These are phyloP conservation scores for Ditula angustiorana DNA, from an alignment of 2,888 invertebrate species.

Conservation along the genomic window DNA sequence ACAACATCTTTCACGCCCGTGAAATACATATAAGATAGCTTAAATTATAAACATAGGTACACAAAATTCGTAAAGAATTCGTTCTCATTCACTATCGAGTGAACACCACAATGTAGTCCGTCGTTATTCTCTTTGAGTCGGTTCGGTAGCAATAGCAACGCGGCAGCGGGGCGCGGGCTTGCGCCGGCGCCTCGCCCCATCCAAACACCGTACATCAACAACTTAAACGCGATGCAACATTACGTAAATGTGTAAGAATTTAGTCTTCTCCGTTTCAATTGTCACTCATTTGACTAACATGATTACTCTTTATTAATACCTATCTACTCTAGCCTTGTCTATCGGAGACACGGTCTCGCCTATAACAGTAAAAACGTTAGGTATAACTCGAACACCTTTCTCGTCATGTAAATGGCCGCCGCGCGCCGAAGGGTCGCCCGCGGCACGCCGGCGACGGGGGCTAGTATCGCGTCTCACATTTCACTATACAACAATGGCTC, in stretches of 20 bases:
- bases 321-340: constrained; percentile 84
- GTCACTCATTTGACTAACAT: constrained; percentile 79
- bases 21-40: constrained; percentile 73
- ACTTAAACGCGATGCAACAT: constrained; percentile 81
- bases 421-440: constrained; percentile 41
- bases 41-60: constrained; percentile 65
- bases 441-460: not conserved
- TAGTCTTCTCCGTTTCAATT: constrained; percentile 84
- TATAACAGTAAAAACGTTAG: constrained; percentile 77
- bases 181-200: constrained; percentile 54
- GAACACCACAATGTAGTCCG: constrained; percentile 65
- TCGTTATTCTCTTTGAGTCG: constrained; percentile 48
- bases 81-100: constrained; percentile 64
- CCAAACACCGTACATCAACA: constrained; percentile 75
- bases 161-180: constrained; percentile 1
- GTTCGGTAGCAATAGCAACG: constrained; percentile 28
- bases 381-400: constrained; percentile 64
- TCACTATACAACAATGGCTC: constrained; percentile 5
- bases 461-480: constrained; percentile 6
- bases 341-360: constrained; percentile 79
- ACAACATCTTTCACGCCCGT: constrained; percentile 81
- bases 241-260: constrained; percentile 81
- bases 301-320: constrained; percentile 76
- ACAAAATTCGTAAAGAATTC: constrained; percentile 73
- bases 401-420: constrained; percentile 48